Base-by-base conservation (phyloP, 2,797 vertebrate species). In the Eidolon dupreanum region DNA sequence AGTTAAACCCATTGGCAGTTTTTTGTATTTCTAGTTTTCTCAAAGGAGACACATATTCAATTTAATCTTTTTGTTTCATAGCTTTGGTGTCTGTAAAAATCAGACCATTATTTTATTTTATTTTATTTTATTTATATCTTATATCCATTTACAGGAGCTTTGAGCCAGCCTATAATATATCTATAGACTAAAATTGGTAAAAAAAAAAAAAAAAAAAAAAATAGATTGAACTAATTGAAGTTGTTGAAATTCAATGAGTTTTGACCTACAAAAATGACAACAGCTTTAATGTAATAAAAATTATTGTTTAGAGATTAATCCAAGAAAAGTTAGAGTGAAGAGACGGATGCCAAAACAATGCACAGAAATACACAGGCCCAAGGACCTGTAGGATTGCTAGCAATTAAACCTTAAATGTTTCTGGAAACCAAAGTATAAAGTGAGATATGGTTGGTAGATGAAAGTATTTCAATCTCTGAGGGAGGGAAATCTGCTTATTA, bases 11-110 rank as follows among this genome's bases (percentile, higher is more conserved):
- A 53, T 55, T 46, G 24, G 22, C 78, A 90, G 36, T 26, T 73
- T 90, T 94, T 71, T 59, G 1, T 71, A 46, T 78, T 61, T 83
- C 77, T 31, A 8, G 1, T 63, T 91, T 79, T 81, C 49, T 87
- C 46, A 65, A 70, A 86, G 43, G 41, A 36, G 65, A 71, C 51
- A 75, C 28, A 26, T 43, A 57, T 38, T 41, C 73, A 90, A 55
- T 70, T 68, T 90, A 43, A 91, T 75, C 36, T 31, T 84, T 90
- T 51, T 57, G n/a, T 68, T 41, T 22, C 26, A 8, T 83, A 61
- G 81, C 61, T 94, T 93, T 63, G 63, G 16, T 93, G 68, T 68
- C 49, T 83, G 11, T 81, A 91, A 86, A 84, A 94, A 83, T 63
- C 5, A 83, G 17, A 13, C 68, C 8, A 24, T 19, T 79, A 28